Evolutionary conservation across 2,888 invertebrate genomes (phyloP).

Genomic region (Schrankia costaestrigalis): DNA sequence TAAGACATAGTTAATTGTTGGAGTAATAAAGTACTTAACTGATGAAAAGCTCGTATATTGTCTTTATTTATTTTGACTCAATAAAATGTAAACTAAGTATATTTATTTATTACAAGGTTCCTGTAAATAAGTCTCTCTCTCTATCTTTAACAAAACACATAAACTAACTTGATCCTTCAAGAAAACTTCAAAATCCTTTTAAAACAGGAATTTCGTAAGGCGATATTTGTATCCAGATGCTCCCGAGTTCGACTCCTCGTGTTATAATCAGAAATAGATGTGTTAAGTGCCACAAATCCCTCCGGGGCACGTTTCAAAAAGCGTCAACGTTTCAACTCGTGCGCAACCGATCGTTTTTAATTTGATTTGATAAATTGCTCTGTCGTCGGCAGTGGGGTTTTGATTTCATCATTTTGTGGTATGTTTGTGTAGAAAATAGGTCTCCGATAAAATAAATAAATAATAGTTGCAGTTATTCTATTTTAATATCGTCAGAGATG

Average conservation of each 20-base stretch:
- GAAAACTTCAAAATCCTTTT: constrained; percentile 21
- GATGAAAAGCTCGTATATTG: too few relatives aligned
- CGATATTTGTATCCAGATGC: constrained; percentile 16
- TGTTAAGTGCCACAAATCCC: constrained; percentile 30
- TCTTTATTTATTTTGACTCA: too few relatives aligned
- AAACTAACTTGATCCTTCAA: constrained; percentile 1
- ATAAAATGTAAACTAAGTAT: too few relatives aligned
- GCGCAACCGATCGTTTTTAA: constrained; percentile 26
- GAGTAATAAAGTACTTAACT: too few relatives aligned
- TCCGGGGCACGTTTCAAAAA: constrained; percentile 17
- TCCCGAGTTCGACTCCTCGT: too few relatives aligned
- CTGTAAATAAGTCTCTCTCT: constrained; percentile 6
- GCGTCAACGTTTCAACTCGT: constrained; percentile 22
- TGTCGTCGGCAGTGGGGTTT: constrained; percentile 16
- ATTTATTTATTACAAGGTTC: too few relatives aligned
- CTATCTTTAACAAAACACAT: constrained; percentile 19
- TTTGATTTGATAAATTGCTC: constrained; percentile 25
- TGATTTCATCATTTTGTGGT: constrained; percentile 25
- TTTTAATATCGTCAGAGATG: too few relatives aligned
- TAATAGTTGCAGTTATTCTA: too few relatives aligned
- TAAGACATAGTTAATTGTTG: neutral
- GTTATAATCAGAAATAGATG: constrained; percentile 24
- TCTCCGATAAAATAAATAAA: too few relatives aligned
- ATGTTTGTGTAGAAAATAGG: too few relatives aligned
- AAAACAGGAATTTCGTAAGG: constrained; percentile 23